Conservation (phyloP, 2,888 invertebrate genomes). For the Pseudococcus longispinus region DNA sequence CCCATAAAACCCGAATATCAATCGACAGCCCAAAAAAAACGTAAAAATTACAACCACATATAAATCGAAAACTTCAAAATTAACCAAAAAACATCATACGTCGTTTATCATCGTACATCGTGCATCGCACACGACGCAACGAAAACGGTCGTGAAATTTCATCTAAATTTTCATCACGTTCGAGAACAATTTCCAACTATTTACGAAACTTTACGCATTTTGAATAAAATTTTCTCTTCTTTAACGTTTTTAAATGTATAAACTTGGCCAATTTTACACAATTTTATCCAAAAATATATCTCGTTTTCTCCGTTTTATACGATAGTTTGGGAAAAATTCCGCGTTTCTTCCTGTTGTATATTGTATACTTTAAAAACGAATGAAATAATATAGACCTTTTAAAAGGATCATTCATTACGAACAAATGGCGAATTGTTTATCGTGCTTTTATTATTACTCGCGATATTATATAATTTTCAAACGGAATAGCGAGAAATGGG, state of each 20-base stretch:
- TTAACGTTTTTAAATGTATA: background rate
- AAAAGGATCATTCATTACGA: background rate
- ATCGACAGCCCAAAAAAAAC: background rate
- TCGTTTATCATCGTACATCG: background rate
- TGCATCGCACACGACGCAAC: background rate
- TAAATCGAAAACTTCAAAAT: background rate
- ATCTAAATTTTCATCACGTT: background rate
- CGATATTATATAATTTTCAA: background rate
- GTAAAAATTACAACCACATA: background rate
- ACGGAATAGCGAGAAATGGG: background rate
- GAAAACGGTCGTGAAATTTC: background rate
- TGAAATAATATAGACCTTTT: background rate
- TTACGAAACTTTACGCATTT: slow-evolving; percentile 6
- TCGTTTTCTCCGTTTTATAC: background rate
- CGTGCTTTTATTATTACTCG: background rate
- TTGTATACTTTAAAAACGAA: background rate
- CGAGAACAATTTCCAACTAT: background rate
- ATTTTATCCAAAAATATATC: background rate
- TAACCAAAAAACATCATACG: background rate
- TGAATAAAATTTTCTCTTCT: slow-evolving; percentile 16
- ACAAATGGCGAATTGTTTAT: background rate
- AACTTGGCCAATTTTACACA: background rate
- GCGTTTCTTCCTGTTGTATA: background rate
- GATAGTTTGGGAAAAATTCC: background rate
- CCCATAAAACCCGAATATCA: too few species aligned